Percentiles rank a stretch among this genome's conserved stretches.
phyloP scores from a whole-genome alignment of 1,140 invertebrate genomes.

The Habropoda laboriosa region DNA sequence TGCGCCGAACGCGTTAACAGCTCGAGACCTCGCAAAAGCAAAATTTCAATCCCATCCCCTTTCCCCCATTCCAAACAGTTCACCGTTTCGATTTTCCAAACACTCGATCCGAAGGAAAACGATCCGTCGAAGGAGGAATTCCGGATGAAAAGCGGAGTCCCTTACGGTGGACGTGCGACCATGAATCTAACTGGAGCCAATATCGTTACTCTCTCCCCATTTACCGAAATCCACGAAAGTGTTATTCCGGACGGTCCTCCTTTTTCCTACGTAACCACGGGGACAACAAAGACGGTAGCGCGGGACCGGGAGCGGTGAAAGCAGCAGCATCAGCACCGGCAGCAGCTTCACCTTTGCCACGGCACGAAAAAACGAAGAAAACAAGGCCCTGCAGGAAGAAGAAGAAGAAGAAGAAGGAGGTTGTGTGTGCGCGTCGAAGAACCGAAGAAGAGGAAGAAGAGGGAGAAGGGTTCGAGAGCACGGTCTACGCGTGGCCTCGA shows the following conservation, averaged over 20 bases:
- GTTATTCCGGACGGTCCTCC: slow-evolving; percentile 23
- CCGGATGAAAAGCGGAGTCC: not conserved
- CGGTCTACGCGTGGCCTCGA: slow-evolving; percentile 78
- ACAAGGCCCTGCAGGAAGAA: not conserved
- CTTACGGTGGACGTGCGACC: not conserved
- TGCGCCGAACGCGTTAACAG: too few species aligned
- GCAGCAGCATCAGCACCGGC: not conserved
- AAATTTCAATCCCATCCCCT: too few species aligned
- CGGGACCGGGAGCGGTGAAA: not conserved
- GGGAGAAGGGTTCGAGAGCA: slow-evolving; percentile 31
- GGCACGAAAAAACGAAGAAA: slow-evolving; percentile 13
- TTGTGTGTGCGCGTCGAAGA: not conserved
- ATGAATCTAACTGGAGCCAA: slow-evolving; percentile 13
- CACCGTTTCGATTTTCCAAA: not conserved
- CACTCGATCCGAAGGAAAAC: not conserved
- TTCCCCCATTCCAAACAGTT: too few species aligned
- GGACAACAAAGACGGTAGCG: slow-evolving; percentile 16
- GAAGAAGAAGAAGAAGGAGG: slow-evolving; percentile 13
- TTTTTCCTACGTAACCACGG: slow-evolving; percentile 16
- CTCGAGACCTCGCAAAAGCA: too few species aligned
- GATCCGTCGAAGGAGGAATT: too few species aligned
- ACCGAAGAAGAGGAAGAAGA: slow-evolving; percentile 7
- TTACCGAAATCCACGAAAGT: slow-evolving; percentile 15
- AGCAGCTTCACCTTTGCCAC: slow-evolving; percentile 48
- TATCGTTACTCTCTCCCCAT: slow-evolving; percentile 3